Base-by-base conservation (phyloP, 2,888 invertebrate genomes). In the Leptodirus hochenwartii region DNA sequence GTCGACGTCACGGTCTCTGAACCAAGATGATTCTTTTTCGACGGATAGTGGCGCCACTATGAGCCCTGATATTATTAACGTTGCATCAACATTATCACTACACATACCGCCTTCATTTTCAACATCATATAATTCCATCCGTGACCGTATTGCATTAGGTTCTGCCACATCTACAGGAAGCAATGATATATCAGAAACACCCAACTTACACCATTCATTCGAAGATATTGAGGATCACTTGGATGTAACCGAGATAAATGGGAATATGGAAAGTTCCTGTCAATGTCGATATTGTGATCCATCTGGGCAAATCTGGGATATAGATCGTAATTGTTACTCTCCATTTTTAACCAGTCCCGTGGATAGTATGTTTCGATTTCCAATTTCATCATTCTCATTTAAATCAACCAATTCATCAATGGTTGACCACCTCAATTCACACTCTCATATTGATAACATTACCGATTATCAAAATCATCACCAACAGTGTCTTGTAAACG, bases 201-300 rank as follows among this genome's bases (percentile, higher is more conserved):
- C 57, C 5, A 49, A 54, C 34, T 41, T 55, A 22, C 55, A 56
- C 32, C 56, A 56, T 34, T 44, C 48, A 9, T 55, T 57, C 42
- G 57, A 58, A 27, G 58, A 59, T 31, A 47, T 56, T 25, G 31
- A 37, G 24, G 34, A 33, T 16, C 14, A 29, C 12, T 31, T 25
- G 25, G 8, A 24, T 6, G 20, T 9, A 5, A 35, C 33, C 22
- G 56, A 54, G 43, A 47, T 47, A 17, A 50, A 51, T 22, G 35
- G 33, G 5, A 35, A 37, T 17, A 30, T 37, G 49, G 45, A 20
- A 50, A 49, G 32, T 54, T 50, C 53, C 35, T 76, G 77, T 53
- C 76, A 76, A 57, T 78, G 78, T 52, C 66, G 73, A 27, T 76
- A 75, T 43, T 78, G 78, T 53, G 77, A 78, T 47, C 76, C 77